Conservation (phyloP, 2,797 vertebrate species). For the Labeo calbasu region DNA sequence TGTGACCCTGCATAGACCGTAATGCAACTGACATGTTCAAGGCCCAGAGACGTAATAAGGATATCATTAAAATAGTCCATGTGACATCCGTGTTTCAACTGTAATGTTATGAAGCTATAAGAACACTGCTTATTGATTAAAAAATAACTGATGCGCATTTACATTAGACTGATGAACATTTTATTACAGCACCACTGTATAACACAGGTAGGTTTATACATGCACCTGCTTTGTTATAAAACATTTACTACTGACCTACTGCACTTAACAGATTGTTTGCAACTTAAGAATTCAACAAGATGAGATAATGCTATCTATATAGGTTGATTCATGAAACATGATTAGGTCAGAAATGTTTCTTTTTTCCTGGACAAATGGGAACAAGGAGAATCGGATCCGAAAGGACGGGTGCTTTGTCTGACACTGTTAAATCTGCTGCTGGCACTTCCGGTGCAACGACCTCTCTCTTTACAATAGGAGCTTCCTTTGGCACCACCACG, state of each 20-base stretch:
- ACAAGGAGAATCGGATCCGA: background rate
- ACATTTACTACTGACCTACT: background rate
- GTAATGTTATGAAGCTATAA: too few species aligned
- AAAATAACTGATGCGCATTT: too few species aligned
- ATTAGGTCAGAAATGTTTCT: constrained; percentile 67
- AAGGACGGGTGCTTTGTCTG: background rate
- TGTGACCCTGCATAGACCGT: too few species aligned
- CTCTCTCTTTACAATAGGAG: constrained; percentile 67
- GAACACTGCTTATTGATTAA: too few species aligned
- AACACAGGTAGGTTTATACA: background rate
- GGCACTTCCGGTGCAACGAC: background rate
- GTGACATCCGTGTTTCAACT: too few species aligned
- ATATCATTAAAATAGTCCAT: too few species aligned
- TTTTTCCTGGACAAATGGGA: constrained; percentile 74
- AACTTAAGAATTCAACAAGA: background rate
- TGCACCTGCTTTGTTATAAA: constrained; percentile 9
- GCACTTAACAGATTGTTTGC: background rate
- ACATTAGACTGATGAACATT: background rate
- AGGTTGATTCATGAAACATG: background rate
- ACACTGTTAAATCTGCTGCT: background rate
- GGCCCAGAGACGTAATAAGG: too few species aligned
- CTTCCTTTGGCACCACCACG: constrained; percentile 48
- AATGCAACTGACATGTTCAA: too few species aligned
- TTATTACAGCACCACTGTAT: constrained; percentile 29
- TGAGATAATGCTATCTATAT: background rate